These are phyloP conservation scores for Xiphophorus couchianus DNA, from an alignment of 2,113 vertebrate genomes.

Conservation along the genomic window DNA sequence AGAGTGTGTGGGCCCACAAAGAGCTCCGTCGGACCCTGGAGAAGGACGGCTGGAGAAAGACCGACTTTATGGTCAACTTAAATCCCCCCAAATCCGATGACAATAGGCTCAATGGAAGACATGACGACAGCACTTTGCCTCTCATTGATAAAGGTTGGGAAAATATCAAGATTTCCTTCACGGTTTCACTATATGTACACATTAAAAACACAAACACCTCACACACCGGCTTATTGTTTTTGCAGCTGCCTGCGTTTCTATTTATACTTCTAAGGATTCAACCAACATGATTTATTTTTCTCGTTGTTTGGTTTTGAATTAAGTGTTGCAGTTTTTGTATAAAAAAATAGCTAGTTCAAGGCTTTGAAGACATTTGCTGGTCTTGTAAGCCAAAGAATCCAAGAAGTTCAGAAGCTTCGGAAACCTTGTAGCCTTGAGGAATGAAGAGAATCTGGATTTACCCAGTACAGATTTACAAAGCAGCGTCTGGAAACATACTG, in stretches of 20 bases:
- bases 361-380: too few species aligned
- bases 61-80: conserved; percentile 90
- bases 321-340: neutral
- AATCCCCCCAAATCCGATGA: conserved; percentile 78
- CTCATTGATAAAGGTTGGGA: conserved; percentile 89
- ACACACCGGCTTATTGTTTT: neutral
- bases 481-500: too few species aligned
- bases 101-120: conserved; percentile 84
- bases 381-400: too few species aligned
- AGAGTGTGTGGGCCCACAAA: conserved; percentile 94
- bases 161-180: neutral
- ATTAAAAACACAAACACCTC: neutral
- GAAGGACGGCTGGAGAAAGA: conserved; percentile 98
- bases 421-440: neutral
- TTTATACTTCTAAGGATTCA: too few species aligned
- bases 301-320: neutral
- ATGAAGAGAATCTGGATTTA: too few species aligned
- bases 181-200: neutral
- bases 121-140: conserved; percentile 93
- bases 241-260: too few species aligned
- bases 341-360: too few species aligned
- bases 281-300: too few species aligned
- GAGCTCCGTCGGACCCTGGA: conserved; percentile 92
- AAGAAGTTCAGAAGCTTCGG: neutral
- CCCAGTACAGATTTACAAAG: too few species aligned